Percentiles rank a stretch among this genome's conserved stretches.
phyloP scores from a whole-genome alignment of 2,113 vertebrate genomes.

The Paedocypris sp. region DNA sequence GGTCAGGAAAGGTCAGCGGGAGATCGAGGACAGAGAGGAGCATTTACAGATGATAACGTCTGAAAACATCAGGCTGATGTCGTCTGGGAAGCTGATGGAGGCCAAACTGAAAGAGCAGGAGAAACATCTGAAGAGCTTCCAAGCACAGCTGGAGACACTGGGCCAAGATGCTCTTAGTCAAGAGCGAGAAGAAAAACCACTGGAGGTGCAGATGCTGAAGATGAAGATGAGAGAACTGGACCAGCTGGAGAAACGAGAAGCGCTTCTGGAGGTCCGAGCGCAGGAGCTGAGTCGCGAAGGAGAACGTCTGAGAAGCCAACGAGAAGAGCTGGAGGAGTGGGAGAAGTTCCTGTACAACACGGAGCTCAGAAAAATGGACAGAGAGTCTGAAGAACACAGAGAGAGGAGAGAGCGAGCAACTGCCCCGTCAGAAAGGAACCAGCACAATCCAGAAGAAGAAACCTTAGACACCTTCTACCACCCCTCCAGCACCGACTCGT shows the following conservation, averaged over 20 bases:
- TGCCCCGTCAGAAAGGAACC: too few relatives aligned
- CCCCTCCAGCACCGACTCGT: background rate
- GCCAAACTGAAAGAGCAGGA: conserved; percentile 13
- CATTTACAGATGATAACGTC: background rate
- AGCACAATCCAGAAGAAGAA: too few relatives aligned
- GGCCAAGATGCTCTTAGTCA: too few relatives aligned
- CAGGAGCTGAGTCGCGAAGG: conserved; percentile 41
- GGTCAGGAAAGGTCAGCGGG: background rate
- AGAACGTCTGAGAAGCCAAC: conserved; percentile 44
- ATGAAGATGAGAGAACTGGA: conserved; percentile 31
- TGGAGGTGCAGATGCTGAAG: too few relatives aligned
- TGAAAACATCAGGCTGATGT: conserved; percentile 19
- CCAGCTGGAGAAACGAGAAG: conserved; percentile 28
- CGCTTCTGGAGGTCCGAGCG: conserved; percentile 41
- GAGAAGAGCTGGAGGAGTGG: conserved; percentile 44
- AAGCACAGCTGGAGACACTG: too few relatives aligned
- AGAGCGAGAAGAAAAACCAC: too few relatives aligned
- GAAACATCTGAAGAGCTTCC: conserved; percentile 21
- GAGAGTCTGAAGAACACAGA: too few relatives aligned
- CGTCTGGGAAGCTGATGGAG: conserved; percentile 4
- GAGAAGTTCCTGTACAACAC: conserved; percentile 45
- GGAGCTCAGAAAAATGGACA: conserved; percentile 34
- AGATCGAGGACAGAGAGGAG: conserved; percentile 2
- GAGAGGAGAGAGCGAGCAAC: too few relatives aligned
- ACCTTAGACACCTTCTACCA: conserved; percentile 8